phyloP scores from a whole-genome alignment of 1,140 invertebrate genomes.

The Drosophila navojoa region DNA sequence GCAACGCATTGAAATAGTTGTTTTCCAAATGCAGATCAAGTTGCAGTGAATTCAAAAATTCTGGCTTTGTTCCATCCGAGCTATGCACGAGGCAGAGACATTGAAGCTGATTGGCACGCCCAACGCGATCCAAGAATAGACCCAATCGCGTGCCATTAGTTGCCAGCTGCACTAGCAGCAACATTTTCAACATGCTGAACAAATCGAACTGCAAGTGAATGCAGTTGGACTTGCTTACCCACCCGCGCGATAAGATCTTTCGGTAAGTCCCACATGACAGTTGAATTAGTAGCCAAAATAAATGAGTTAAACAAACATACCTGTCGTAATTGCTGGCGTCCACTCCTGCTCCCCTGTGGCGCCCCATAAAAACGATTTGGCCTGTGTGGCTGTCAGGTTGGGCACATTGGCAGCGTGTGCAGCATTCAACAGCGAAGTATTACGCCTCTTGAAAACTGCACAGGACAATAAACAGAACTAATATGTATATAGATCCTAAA shows the following conservation, averaged over 20 bases:
- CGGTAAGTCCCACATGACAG: conserved; percentile 17
- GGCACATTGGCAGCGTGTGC: conserved; percentile 55
- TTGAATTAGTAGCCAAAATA: conserved; percentile 16
- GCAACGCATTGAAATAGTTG: conserved; percentile 47
- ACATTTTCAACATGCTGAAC: conserved; percentile 39
- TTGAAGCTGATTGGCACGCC: conserved; percentile 28
- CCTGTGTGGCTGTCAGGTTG: conserved; percentile 84
- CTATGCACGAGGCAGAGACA: conserved; percentile 49
- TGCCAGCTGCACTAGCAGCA: conserved; percentile 11
- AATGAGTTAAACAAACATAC: conserved; percentile 84
- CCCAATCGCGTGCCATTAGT: conserved; percentile 28
- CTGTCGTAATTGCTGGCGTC: conserved; percentile 97
- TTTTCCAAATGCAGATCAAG: conserved; percentile 14
- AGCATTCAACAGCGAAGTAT: conserved; percentile 65
- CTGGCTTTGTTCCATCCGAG: conserved; percentile 12
- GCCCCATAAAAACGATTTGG: conserved; percentile 92
- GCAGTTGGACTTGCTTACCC: not conserved
- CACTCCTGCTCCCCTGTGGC: conserved; percentile 96
- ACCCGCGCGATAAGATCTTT: conserved; percentile 50
- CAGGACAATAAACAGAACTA: not conserved
- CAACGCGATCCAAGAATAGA: conserved; percentile 47
- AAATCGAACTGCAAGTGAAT: conserved; percentile 14
- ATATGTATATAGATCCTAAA: not conserved
- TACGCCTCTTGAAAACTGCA: conserved; percentile 66
- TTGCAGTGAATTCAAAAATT: conserved; percentile 41